phyloP scores from a whole-genome alignment of 1,140 invertebrate species.

The Thrips palmi region DNA sequence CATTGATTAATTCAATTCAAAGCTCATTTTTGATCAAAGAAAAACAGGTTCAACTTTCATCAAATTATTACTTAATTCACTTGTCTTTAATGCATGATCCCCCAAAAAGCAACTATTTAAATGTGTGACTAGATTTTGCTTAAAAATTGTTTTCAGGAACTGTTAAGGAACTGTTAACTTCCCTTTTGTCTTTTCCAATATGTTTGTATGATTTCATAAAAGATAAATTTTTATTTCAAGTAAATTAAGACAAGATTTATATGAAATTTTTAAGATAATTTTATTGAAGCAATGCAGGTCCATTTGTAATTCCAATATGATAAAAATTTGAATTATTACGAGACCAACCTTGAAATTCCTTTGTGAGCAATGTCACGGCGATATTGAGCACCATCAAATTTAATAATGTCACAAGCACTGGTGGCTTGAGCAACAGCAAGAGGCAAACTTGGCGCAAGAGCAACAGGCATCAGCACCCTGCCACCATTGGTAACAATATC shows the following conservation, averaged over 20 bases:
- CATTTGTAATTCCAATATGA: no score
- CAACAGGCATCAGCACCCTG: constrained; percentile 69
- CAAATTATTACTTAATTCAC: background rate
- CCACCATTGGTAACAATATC: constrained; percentile 76
- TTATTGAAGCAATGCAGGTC: background rate
- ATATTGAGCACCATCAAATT: constrained; percentile 70
- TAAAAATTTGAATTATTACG: background rate
- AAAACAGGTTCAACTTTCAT: background rate
- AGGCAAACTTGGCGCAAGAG: constrained; percentile 41
- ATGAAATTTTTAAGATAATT: background rate
- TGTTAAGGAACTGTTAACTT: no score
- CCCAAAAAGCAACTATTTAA: no score
- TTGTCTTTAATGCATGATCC: background rate
- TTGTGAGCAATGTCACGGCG: constrained; percentile 80
- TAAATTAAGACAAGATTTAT: no score
- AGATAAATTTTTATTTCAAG: no score
- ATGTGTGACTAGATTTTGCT: no score
- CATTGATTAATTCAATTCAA: constrained; percentile 3
- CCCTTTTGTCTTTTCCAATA: no score
- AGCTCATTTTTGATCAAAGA: background rate
- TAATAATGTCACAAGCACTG: constrained; percentile 41
- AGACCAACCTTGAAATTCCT: constrained; percentile 55
- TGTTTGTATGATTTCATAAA: no score
- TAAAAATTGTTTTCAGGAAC: no score
- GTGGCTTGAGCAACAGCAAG: constrained; percentile 53